These are phyloP conservation scores for Staurois parvus DNA, from an alignment of 2,797 vertebrate species.

Conservation along the genomic window DNA sequence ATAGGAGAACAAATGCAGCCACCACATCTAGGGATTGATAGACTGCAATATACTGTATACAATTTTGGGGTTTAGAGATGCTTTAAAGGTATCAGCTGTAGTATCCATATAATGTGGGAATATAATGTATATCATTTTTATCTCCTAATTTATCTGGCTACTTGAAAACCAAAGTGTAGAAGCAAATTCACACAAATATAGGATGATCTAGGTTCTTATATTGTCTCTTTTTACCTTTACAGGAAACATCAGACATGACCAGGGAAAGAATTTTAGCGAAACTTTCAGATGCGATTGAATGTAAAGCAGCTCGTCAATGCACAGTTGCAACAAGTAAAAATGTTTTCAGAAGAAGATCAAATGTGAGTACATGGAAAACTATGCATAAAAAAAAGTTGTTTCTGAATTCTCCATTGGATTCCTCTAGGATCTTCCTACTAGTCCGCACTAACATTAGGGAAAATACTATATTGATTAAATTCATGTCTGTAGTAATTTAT, in stretches of 20 bases:
- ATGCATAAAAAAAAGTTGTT: neutral
- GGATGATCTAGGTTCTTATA: neutral
- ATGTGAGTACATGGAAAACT: constrained; percentile 8
- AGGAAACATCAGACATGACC: constrained; percentile 53
- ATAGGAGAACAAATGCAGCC: too few species aligned
- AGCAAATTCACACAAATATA: neutral
- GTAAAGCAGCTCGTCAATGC: constrained; percentile 1
- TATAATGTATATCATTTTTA: too few species aligned
- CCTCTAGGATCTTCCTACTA: neutral
- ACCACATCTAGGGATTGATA: too few species aligned
- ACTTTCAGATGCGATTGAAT: constrained; percentile 36
- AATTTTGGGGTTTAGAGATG: too few species aligned
- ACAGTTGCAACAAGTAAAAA: neutral
- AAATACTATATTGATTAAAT: neutral
- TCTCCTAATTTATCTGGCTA: too few species aligned
- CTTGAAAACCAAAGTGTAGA: neutral
- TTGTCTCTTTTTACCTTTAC: neutral
- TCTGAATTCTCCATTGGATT: neutral
- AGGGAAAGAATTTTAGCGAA: constrained; percentile 57
- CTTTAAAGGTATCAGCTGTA: neutral
- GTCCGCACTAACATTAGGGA: neutral
- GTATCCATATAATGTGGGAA: neutral
- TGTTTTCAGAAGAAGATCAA: constrained; percentile 9
- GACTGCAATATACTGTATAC: too few species aligned
- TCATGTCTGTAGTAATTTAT: neutral